Evolutionary conservation across 2,888 invertebrate species (phyloP).

Genomic region (Steinernema scapterisci): DNA sequence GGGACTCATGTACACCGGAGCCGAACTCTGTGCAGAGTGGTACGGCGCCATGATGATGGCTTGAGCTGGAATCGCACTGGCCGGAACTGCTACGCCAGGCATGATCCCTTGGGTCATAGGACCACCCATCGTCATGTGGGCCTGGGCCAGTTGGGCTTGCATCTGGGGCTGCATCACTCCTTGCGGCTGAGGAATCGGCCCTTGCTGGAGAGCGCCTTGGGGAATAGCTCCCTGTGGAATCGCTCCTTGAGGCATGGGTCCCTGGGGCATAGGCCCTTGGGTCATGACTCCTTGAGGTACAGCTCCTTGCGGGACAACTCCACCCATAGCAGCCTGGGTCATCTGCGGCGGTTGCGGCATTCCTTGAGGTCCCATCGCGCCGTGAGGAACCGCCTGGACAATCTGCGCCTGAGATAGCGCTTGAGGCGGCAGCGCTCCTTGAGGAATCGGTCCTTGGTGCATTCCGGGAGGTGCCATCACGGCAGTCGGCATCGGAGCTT

Average conservation of each 20-base stretch:
- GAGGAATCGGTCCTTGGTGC: background rate
- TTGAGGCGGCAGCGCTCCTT: background rate
- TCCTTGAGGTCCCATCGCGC: too few relatives aligned
- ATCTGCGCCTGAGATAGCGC: slow-evolving; percentile 1
- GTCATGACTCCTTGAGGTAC: too few relatives aligned
- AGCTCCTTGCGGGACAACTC: too few relatives aligned
- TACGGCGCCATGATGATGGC: background rate
- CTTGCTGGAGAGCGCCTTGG: too few relatives aligned
- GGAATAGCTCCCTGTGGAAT: too few relatives aligned
- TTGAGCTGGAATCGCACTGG: slow-evolving; percentile 36
- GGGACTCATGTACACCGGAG: slow-evolving; percentile 13
- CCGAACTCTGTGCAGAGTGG: background rate
- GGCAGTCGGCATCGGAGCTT: background rate
- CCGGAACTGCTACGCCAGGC: background rate
- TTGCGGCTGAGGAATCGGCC: background rate
- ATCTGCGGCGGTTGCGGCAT: too few relatives aligned
- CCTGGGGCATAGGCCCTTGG: too few relatives aligned
- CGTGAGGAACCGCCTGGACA: background rate
- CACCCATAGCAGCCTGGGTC: too few relatives aligned
- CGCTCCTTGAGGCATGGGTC: too few relatives aligned
- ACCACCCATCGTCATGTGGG: too few relatives aligned
- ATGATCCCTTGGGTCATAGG: background rate
- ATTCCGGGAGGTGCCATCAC: background rate
- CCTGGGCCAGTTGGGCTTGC: background rate
- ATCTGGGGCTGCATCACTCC: background rate